Conservation (phyloP, 2,113 vertebrate genomes). For the Callopanchax toddi region DNA sequence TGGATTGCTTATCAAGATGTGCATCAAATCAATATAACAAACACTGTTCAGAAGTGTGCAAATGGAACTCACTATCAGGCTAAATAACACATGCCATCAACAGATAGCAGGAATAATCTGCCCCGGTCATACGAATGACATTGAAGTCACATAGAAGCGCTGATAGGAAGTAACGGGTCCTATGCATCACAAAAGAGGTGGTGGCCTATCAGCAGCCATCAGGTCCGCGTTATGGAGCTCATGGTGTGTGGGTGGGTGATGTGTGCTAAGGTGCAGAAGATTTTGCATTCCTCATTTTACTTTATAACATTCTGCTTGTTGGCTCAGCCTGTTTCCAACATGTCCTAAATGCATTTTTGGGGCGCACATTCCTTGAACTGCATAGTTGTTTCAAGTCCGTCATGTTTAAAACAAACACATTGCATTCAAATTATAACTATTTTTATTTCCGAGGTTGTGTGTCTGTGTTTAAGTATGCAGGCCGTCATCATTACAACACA, state of each 20-base stretch:
- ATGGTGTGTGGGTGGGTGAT: constrained; percentile 39
- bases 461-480: too few species aligned
- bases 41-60: neutral
- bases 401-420: neutral
- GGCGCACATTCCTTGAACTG: neutral
- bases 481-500: neutral
- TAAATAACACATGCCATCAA: neutral
- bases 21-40: constrained; percentile 1
- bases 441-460: too few species aligned
- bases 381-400: neutral
- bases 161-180: constrained; percentile 20
- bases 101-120: constrained; percentile 12
- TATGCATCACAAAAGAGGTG: constrained; percentile 29
- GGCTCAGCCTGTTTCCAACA: too few species aligned
- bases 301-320: constrained; percentile 53
- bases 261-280: constrained; percentile 31
- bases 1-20: constrained; percentile 4
- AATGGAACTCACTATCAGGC: neutral
- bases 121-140: constrained; percentile 6
- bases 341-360: constrained; percentile 20
- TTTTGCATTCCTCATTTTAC: constrained; percentile 61
- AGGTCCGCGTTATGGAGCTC: constrained; percentile 64
- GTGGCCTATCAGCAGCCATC: constrained; percentile 54
- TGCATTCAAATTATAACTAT: too few species aligned
- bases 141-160: constrained; percentile 27